A percentile compares a stretch with the other conserved stretches of the same genome.
Conservation (phyloP, 2,888 invertebrate species). For the Baccha elongata region DNA sequence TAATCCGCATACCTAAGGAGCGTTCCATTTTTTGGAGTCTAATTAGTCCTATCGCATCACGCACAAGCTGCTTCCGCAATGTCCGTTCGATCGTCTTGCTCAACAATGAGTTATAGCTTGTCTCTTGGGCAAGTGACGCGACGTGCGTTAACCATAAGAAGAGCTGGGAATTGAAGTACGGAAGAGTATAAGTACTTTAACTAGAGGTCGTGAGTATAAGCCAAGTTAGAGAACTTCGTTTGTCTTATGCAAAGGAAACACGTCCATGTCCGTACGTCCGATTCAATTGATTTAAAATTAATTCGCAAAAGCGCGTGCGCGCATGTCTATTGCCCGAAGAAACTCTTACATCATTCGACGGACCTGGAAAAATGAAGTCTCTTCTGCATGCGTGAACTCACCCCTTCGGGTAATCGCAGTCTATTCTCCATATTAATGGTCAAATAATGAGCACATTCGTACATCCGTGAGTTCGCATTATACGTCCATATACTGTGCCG, state of each 20-base stretch:
- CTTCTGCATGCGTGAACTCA: conserved; percentile 20
- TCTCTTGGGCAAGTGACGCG: conserved; percentile 2
- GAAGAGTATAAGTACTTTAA: background rate
- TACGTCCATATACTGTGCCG: conserved; percentile 12
- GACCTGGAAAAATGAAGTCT: conserved; percentile 23
- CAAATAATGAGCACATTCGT: conserved; percentile 62
- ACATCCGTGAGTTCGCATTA: conserved; percentile 53
- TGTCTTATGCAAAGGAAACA: conserved; percentile 53
- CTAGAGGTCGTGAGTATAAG: background rate
- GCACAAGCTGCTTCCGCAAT: conserved; percentile 61
- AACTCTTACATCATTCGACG: conserved; percentile 56
- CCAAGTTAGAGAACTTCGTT: conserved; percentile 17
- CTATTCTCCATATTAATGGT: conserved; percentile 65
- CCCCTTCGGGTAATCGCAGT: conserved; percentile 32
- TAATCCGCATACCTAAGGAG: conserved; percentile 29
- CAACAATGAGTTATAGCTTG: conserved; percentile 43
- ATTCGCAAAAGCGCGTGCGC: conserved; percentile 63
- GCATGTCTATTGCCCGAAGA: conserved; percentile 47
- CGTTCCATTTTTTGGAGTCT: conserved; percentile 48
- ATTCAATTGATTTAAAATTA: conserved; percentile 59
- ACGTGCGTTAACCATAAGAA: background rate
- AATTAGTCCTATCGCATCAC: conserved; percentile 70
- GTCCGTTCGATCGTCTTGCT: conserved; percentile 46
- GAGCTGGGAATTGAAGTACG: conserved; percentile 27
- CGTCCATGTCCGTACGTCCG: conserved; percentile 20